A percentile compares a stretch with the other conserved stretches of the same genome.
Evolutionary conservation across 2,113 vertebrate genomes (phyloP).

Genomic region (Ancistrus triradiatus): DNA sequence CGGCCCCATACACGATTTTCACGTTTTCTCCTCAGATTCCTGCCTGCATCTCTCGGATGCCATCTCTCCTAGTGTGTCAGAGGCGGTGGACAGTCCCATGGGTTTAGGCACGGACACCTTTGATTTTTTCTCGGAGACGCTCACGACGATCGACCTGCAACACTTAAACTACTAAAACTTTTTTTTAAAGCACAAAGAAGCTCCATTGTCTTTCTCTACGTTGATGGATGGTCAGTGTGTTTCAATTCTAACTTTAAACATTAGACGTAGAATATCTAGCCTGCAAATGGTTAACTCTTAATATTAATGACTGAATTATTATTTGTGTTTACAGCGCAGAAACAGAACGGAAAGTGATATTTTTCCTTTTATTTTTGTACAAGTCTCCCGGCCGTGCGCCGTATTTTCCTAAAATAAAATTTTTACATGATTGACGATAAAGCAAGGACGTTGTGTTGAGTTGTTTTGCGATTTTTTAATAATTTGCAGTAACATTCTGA

Average conservation of each 20-base stretch:
- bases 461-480: too few species aligned
- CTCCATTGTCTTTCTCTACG: constrained; percentile 38
- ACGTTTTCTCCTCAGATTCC: constrained; percentile 84
- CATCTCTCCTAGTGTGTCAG: constrained; percentile 86
- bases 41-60: constrained; percentile 87
- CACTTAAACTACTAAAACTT: constrained; percentile 87
- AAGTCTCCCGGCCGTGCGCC: constrained; percentile 68
- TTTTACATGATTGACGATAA: constrained; percentile 61
- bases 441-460: constrained; percentile 18
- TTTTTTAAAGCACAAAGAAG: constrained; percentile 23
- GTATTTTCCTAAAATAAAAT: constrained; percentile 96
- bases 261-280: constrained; percentile 54
- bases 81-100: constrained; percentile 83
- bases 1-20: constrained; percentile 88
- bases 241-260: constrained; percentile 56
- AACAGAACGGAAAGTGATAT: constrained; percentile 76
- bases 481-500: constrained; percentile 5
- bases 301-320: constrained; percentile 60
- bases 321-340: constrained; percentile 66
- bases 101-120: constrained; percentile 86
- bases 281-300: constrained; percentile 71
- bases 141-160: constrained; percentile 91
- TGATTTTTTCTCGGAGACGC: constrained; percentile 94
- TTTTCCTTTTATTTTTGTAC: constrained; percentile 93
- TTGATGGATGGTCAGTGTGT: constrained; percentile 50